Evolutionary conservation across 1,140 invertebrate species (phyloP), one percentile per base, ranked within the genome.

Genomic region (Parasteatoda tepidariorum): DNA sequence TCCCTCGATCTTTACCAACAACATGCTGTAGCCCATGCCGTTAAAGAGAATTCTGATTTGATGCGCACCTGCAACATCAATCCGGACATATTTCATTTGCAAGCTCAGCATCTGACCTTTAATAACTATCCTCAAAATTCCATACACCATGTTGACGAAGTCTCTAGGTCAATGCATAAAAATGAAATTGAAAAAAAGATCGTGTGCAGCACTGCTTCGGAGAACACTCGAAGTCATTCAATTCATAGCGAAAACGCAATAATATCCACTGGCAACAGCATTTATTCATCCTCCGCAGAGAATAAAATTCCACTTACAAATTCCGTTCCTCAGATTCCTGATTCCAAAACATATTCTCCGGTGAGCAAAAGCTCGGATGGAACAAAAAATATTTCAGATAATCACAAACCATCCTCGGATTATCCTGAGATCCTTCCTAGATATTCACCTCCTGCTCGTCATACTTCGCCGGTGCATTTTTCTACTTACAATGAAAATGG

Each of bases 1-100:
- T 86, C 54, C 24, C 84, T 86, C 48, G 89, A 90, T 28, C 83
- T 86, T 5, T 88, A 90, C 31, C 86, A 86, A 7, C 86, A 88
- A 33, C 90, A 91, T 85, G 86, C 90, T 66, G 81, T 91, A 61
- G 85, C 88, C 5, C 90, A 91, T 81, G 89, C 88, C 0, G 83
- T 85, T 22, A 74, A 87, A 6, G 89, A 90, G 73, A 88, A 90
- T 48, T 85, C 88, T 73, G 88, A 90, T 57, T 84, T 89, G 18
- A 87, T 88, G 57, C 88, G 86, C n/a, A 85, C 87, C 57, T 88
- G 87, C 84, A 86, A 87, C 1, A 86, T 88, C 41, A 87, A 86
- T 18, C 86, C 87, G 5, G 87, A 88, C 4, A 26, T 75, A 24
- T 26, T 74, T 15, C 48, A 34, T 22, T 22, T 68, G n/a, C 66